These are phyloP conservation scores for Pseudochirops corinnae DNA, from an alignment of 2,797 vertebrate genomes.

Conservation along the genomic window DNA sequence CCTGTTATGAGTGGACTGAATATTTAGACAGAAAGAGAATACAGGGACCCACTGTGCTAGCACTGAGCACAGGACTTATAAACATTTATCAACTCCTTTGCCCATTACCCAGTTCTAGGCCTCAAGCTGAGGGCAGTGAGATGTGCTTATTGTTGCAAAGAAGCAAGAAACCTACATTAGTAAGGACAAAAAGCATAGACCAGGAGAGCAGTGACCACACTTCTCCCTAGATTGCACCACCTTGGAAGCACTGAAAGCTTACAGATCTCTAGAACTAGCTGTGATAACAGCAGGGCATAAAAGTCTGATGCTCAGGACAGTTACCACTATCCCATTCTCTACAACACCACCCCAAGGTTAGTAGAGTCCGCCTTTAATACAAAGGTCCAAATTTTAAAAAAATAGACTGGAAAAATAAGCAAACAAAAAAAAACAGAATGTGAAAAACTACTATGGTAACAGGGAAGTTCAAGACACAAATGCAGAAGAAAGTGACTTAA, in stretches of 20 bases:
- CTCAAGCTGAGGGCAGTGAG: too few species aligned
- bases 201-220: not conserved
- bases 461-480: not conserved
- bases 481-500: not conserved
- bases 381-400: not conserved
- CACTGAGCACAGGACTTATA: too few species aligned
- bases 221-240: not conserved
- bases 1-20: too few species aligned
- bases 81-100: too few species aligned
- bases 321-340: too few species aligned
- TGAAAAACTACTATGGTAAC: not conserved
- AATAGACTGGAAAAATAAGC: not conserved
- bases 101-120: too few species aligned
- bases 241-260: not conserved
- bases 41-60: too few species aligned
- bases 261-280: not conserved
- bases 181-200: too few species aligned
- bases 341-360: not conserved
- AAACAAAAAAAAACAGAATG: not conserved
- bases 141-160: too few species aligned
- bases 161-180: too few species aligned
- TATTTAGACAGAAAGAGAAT: too few species aligned
- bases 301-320: not conserved
- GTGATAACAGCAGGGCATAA: not conserved
- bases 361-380: not conserved